Base-by-base conservation (phyloP, 2,797 vertebrate genomes). In the Clamator glandarius region DNA sequence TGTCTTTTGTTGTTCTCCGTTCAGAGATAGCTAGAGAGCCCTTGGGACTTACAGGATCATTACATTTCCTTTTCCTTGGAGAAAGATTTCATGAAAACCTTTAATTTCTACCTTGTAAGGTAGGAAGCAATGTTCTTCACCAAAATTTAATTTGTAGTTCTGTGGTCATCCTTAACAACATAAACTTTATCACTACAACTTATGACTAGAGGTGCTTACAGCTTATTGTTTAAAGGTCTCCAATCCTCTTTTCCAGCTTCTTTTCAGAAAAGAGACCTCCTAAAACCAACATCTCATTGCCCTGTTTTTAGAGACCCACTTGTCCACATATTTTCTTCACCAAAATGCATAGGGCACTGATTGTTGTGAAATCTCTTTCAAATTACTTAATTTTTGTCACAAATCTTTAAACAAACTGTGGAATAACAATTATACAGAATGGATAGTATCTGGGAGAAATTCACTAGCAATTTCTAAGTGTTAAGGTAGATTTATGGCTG, bases 81-180 rank as follows among this genome's bases (percentile, higher is more conserved):
- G 50, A 73, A 35, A 77, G 44, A n/a, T 92, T 89, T 88, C 90
- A 69, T 90, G 63, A 87, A 84, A 94, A 81, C 8, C 91, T 95
- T 87, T 94, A 89, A 87, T 89, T 91, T 87, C 76, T 84, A 76
- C 83, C 76, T 86, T 76, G 77, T 70, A 63, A 92, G 48, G 73
- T 86, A 48, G 55, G 55, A 93, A 84, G 46, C 50, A 84, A 69
- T 86, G 69, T 61, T 85, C 76, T 86, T 89, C 70, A 85, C 52
- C 42, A 59, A 92, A 80, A 94, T 94, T 96, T 91, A 79, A 90
- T 97, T 90, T 96, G 61, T 55, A 80, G 25, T 89, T 79, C 91
- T 95, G 83, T 76, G 87, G 84, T 81, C 68, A 95, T 92, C 72
- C 69, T 77, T 93, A 95, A 90, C n/a, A 86, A 28, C n/a, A 84